Conservation (phyloP, 2,888 invertebrate genomes). For the Euzetes globulus region DNA sequence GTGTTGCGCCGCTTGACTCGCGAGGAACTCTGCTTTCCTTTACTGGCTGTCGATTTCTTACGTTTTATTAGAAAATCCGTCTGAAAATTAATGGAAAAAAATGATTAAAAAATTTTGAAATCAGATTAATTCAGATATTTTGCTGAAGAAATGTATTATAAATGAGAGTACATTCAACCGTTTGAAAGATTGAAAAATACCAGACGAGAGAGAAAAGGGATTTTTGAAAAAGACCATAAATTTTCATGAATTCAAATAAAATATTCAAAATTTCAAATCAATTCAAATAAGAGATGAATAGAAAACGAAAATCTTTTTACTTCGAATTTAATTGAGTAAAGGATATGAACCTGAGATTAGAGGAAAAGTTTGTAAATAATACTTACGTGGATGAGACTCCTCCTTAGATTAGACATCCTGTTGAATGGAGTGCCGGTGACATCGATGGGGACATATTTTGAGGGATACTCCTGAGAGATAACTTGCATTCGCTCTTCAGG, state of each 20-base stretch:
- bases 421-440: slow-evolving; percentile 78
- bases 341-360: too few species aligned
- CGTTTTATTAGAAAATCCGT: slow-evolving; percentile 40
- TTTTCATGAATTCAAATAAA: too few species aligned
- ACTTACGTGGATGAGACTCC: slow-evolving; percentile 62
- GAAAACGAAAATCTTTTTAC: too few species aligned
- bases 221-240: too few species aligned
- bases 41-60: slow-evolving; percentile 30
- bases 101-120: slow-evolving; percentile 7
- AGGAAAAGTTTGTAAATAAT: background rate
- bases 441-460: slow-evolving; percentile 79
- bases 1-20: slow-evolving; percentile 58
- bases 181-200: too few species aligned
- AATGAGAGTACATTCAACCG: too few species aligned
- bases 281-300: too few species aligned
- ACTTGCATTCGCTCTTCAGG: slow-evolving; percentile 44
- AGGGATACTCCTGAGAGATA: slow-evolving; percentile 52
- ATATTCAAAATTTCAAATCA: too few species aligned
- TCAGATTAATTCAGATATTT: background rate
- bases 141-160: too few species aligned
- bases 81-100: slow-evolving; percentile 29
- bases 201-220: too few species aligned
- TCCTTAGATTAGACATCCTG: slow-evolving; percentile 75
- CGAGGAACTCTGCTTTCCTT: background rate
- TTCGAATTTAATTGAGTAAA: too few species aligned